Base-by-base conservation (phyloP, 2,888 invertebrate genomes). In the Odontocolon sp. region DNA sequence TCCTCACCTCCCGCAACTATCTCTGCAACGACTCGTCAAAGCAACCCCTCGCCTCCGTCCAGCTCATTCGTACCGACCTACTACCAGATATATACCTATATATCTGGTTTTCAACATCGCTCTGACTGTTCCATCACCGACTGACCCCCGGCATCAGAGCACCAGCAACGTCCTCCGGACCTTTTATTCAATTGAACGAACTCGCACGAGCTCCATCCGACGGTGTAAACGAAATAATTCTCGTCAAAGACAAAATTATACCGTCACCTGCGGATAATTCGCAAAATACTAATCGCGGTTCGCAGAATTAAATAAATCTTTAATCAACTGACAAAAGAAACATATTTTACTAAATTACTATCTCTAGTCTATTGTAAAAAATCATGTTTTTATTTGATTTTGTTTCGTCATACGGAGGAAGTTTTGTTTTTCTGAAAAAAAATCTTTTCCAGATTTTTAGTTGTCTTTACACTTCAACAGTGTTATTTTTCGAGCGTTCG, bases 1-100 rank as follows among this genome's bases (percentile, higher is more conserved):
- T 59, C 70, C 71, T 73, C 56, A 23, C 52, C 74, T 61, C 57
- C 57, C 11, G 9, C 63, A 45, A 66, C 73, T 75, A 77, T 78
- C 61, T 47, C 77, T 42, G 67, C 61, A 67, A 77, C 59, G 50
- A 71, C 45, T 66, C 77, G 68, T 68, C 77, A 72, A 77, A 72
- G 72, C 72, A 68, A 64, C 42, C 64, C 66, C 57, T 63, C 47
- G 54, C 50, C 54, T 38, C 31, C 57, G 11, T 75, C 71, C 59
- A 74, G 67, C 77, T 56, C 69, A 79, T 52, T 74, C 69, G 67
- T 28, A 54, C 21, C 14, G 18, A n/a, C 54, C 54, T 28, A 54
- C 18, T 54, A 54, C 33, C 23, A n/a, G 54, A n/a, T 3, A 2
- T 26, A 36, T 33, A 14, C 31, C 54, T 57, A 14, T 8, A 11